Conservation (phyloP, 2,113 vertebrate species). For the Microtus ochrogaster region DNA sequence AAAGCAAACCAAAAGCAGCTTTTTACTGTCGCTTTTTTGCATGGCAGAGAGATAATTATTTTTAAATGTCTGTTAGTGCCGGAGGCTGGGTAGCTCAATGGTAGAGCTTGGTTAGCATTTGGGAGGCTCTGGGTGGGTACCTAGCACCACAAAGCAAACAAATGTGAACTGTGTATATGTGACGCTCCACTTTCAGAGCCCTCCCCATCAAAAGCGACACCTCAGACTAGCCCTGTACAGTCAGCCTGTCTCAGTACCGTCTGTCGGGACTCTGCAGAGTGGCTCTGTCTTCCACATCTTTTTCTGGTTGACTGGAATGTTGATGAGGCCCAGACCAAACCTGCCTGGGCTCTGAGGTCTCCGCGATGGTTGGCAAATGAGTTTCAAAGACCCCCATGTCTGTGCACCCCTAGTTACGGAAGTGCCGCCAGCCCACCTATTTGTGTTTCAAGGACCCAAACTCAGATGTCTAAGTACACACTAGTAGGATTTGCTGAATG, state of each 20-base stretch:
- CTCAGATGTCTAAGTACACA: too few relatives aligned
- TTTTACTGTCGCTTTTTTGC: background rate
- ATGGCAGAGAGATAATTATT: background rate
- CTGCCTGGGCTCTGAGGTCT: background rate
- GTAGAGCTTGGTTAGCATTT: background rate
- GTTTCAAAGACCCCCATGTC: background rate
- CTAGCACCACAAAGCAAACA: background rate
- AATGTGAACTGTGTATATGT: fast-evolving
- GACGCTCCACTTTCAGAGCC: background rate
- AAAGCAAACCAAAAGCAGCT: background rate
- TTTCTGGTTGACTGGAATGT: background rate
- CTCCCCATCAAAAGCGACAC: background rate
- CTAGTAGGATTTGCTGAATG: too few relatives aligned
- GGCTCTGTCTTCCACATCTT: background rate
- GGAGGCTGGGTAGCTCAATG: background rate
- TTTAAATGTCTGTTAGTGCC: background rate
- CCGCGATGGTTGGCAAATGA: background rate
- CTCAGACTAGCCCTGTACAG: background rate
- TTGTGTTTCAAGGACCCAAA: background rate
- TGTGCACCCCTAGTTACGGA: background rate
- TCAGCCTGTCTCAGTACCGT: background rate
- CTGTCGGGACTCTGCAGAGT: background rate
- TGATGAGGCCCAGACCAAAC: background rate
- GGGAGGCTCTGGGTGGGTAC: background rate
- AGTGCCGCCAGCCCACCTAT: too few relatives aligned